phyloP scores from a whole-genome alignment of 1,140 invertebrate genomes.

The Papilio polyxenes region DNA sequence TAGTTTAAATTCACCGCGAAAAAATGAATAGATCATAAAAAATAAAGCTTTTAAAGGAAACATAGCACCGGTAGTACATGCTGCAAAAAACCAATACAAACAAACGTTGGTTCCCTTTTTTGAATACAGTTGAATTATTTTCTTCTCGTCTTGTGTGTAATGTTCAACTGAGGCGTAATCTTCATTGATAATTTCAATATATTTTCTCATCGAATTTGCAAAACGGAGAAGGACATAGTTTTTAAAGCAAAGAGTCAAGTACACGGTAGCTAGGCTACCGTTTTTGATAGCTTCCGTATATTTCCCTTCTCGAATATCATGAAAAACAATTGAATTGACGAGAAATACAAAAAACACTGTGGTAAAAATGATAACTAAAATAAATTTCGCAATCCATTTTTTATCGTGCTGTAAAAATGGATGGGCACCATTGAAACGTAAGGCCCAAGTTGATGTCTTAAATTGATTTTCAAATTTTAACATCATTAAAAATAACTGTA shows the following conservation, averaged over 20 bases:
- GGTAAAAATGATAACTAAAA: constrained; percentile 38
- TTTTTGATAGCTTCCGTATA: constrained; percentile 57
- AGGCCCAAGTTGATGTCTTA: constrained; percentile 43
- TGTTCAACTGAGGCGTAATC: constrained; percentile 47
- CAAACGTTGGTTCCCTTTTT: constrained; percentile 47
- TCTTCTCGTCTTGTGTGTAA: constrained; percentile 44
- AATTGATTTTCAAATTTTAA: constrained; percentile 50
- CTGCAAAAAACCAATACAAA: constrained; percentile 47
- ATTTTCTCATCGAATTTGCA: constrained; percentile 40
- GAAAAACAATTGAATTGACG: constrained; percentile 48
- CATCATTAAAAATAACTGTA: not conserved
- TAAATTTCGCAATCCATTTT: constrained; percentile 47
- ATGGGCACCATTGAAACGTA: constrained; percentile 48
- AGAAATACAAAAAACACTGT: constrained; percentile 43
- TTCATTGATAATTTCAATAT: constrained; percentile 45
- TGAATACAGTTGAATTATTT: constrained; percentile 47
- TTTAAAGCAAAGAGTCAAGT: constrained; percentile 51
- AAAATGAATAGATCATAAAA: constrained; percentile 48
- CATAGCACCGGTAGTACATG: constrained; percentile 40
- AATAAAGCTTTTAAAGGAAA: constrained; percentile 53
- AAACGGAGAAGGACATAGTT: constrained; percentile 45
- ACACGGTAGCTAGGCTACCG: constrained; percentile 50
- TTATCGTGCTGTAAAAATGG: constrained; percentile 41
- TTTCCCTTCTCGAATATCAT: constrained; percentile 48
- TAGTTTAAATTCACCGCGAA: constrained; percentile 45